These are phyloP conservation scores for Anhinga anhinga DNA, from an alignment of 2,113 vertebrate genomes.

Conservation along the genomic window DNA sequence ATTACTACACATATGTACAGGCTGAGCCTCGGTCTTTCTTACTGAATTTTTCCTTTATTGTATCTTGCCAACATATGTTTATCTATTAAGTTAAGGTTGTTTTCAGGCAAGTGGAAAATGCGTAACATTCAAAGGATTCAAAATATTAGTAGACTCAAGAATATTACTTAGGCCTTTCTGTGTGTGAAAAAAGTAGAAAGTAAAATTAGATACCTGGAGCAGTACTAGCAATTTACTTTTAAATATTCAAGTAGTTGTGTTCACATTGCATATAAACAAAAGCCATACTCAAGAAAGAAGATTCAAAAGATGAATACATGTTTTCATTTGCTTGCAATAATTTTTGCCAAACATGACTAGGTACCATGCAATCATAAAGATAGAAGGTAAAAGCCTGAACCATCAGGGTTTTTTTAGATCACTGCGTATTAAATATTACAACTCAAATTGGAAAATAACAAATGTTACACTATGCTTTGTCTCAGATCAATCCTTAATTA, in stretches of 20 bases:
- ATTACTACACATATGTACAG: neutral
- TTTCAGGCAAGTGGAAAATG: neutral
- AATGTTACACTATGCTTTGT: neutral
- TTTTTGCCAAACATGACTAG: neutral
- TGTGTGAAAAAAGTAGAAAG: neutral
- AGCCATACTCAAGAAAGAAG: neutral
- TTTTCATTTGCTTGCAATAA: neutral
- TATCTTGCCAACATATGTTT: neutral
- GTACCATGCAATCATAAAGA: neutral
- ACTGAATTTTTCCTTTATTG: neutral
- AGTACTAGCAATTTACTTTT: neutral
- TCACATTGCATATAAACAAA: neutral
- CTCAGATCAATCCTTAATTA: neutral
- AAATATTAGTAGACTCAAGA: neutral
- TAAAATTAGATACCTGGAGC: neutral
- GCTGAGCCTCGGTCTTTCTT: neutral
- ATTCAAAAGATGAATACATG: neutral
- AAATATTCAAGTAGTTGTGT: neutral
- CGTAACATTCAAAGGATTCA: neutral
- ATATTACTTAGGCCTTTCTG: neutral
- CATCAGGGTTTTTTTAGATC: neutral
- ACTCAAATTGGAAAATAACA: neutral
- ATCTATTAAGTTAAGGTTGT: neutral
- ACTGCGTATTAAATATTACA: neutral
- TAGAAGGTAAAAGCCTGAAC: neutral